phyloP scores from a whole-genome alignment of 2,113 vertebrate species.

The Scomber colias region DNA sequence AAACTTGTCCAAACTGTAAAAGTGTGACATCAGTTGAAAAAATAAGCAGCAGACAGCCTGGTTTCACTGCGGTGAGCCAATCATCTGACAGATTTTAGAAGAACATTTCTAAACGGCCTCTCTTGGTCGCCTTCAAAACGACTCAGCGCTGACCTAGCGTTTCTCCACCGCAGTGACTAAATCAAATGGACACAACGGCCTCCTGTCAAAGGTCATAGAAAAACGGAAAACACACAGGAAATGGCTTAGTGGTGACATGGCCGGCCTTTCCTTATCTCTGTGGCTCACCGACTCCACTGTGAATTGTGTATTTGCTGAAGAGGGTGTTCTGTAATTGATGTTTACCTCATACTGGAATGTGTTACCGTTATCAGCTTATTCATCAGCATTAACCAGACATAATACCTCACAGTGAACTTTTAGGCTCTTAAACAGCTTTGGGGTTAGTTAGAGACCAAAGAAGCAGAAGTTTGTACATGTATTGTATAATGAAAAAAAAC shows the following conservation, averaged over 20 bases:
- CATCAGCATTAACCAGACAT: background rate
- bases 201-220: slow-evolving; percentile 33
- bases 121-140: slow-evolving; percentile 4
- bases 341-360: slow-evolving; percentile 34
- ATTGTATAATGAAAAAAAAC: background rate
- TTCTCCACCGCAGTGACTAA: slow-evolving; percentile 25
- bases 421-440: no score
- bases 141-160: slow-evolving; percentile 41
- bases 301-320: background rate
- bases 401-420: background rate
- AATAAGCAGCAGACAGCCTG: background rate
- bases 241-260: slow-evolving; percentile 38
- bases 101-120: background rate
- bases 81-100: background rate
- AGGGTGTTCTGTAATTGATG: no score
- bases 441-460: no score
- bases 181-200: background rate
- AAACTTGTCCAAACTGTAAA: background rate
- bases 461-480: no score
- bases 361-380: background rate
- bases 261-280: slow-evolving; percentile 44
- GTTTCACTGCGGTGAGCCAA: slow-evolving; percentile 7
- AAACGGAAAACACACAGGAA: slow-evolving; percentile 55
- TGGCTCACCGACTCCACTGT: slow-evolving; percentile 9
- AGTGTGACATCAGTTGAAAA: background rate